Evolutionary conservation across 2,888 invertebrate species (phyloP).

Genomic region (Eulithis prunata): DNA sequence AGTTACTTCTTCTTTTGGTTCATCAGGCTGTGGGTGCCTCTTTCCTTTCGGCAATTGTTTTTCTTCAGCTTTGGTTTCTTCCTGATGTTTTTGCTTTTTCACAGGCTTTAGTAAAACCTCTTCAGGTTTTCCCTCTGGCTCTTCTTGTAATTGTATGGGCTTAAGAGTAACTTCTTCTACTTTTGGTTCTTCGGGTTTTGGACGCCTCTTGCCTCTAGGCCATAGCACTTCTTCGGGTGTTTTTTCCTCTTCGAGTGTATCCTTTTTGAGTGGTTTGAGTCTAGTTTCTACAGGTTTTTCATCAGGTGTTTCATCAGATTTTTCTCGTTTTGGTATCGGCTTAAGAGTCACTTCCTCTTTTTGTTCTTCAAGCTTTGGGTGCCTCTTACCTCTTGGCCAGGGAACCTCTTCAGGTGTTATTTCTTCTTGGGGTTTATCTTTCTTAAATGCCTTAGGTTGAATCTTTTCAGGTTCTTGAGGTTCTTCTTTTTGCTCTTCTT

Average conservation of each 20-base stretch:
- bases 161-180: conserved; percentile 59
- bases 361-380: conserved; percentile 48
- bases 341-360: conserved; percentile 72
- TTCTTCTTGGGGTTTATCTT: conserved; percentile 30
- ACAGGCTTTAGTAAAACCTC: background rate
- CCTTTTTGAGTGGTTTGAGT: conserved; percentile 45
- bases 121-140: conserved; percentile 8
- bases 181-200: conserved; percentile 62
- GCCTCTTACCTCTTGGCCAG: conserved; percentile 15
- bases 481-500: conserved; percentile 53
- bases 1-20: conserved; percentile 47
- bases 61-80: conserved; percentile 7
- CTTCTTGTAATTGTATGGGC: conserved; percentile 10
- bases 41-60: conserved; percentile 15
- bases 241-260: conserved; percentile 50
- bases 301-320: conserved; percentile 59
- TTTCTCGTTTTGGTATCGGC: conserved; percentile 65
- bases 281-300: conserved; percentile 65
- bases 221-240: conserved; percentile 50
- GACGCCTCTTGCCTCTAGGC: conserved; percentile 62
- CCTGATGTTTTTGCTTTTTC: conserved; percentile 3
- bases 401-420: background rate
- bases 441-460: conserved; percentile 49
- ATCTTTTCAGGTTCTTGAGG: conserved; percentile 63
- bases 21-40: conserved; percentile 14